A percentile compares a stretch with the other conserved stretches of the same genome.
These are phyloP conservation scores for rabbit (Oryctolagus cuniculus) DNA, from an alignment of 2,113 vertebrate genomes.

Conservation along the genomic window DNA sequence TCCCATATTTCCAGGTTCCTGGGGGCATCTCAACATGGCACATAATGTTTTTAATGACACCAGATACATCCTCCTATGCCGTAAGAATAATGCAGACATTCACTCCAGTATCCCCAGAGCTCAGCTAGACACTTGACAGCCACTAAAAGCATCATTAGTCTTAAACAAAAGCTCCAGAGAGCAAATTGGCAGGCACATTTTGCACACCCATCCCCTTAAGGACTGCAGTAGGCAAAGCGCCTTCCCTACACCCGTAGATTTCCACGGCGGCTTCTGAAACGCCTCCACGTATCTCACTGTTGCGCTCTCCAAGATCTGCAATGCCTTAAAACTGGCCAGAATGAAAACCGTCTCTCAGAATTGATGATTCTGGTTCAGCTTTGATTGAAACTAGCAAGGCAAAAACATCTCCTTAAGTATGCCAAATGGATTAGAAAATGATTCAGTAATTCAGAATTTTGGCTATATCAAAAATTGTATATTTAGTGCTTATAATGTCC, in stretches of 20 bases:
- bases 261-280: not conserved
- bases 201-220: not conserved
- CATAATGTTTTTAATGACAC: not conserved
- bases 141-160: not conserved
- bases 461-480: not conserved
- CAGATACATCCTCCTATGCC: too few relatives aligned
- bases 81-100: not conserved
- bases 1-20: not conserved
- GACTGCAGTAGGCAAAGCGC: not conserved
- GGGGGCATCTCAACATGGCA: not conserved
- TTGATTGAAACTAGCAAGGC: constrained; percentile 14
- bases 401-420: not conserved
- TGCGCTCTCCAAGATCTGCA: not conserved
- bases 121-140: not conserved
- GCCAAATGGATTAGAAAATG: not conserved
- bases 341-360: not conserved
- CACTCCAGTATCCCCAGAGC: not conserved
- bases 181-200: not conserved
- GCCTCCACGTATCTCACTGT: not conserved
- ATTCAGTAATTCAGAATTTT: constrained; percentile 20
- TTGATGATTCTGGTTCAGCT: not conserved
- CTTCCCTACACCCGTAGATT: not conserved
- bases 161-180: not conserved
- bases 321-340: not conserved
- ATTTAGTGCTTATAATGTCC: not conserved